Conservation (phyloP, 1,140 invertebrate species). For the Anadara kagoshimensis region DNA sequence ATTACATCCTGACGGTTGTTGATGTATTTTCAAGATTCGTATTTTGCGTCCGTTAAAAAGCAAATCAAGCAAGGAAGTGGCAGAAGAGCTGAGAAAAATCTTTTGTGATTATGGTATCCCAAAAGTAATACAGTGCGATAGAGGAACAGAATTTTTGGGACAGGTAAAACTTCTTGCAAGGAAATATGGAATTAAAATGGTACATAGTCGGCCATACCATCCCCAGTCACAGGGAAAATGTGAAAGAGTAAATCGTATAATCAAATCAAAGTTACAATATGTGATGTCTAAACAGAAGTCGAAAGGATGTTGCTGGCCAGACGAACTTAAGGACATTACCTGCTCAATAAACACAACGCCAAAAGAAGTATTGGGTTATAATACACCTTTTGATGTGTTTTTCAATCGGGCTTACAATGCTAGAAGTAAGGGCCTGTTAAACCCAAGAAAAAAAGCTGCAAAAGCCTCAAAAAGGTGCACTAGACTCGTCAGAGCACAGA, state of each 20-base stretch:
- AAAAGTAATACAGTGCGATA: slow-evolving; percentile 28
- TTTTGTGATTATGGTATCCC: slow-evolving; percentile 9
- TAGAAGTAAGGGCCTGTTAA: neutral
- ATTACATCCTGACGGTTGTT: slow-evolving; percentile 24
- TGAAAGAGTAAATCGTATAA: neutral
- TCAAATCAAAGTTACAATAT: slow-evolving; percentile 4
- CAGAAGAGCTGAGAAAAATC: neutral
- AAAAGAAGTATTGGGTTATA: neutral
- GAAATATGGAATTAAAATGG: slow-evolving; percentile 5
- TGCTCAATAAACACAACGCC: neutral
- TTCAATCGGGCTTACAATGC: neutral
- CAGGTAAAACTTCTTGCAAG: neutral
- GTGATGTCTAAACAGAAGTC: neutral
- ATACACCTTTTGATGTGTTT: slow-evolving; percentile 6
- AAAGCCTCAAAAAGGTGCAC: neutral
- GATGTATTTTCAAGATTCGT: slow-evolving; percentile 30
- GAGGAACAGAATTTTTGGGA: slow-evolving; percentile 18
- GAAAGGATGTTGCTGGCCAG: neutral
- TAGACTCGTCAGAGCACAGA: too few species aligned
- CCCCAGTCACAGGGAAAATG: slow-evolving; percentile 18
- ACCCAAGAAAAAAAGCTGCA: slow-evolving; percentile 1
- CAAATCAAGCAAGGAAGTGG: neutral
- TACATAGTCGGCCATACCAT: slow-evolving; percentile 18
- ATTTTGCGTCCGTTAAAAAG: slow-evolving; percentile 9
- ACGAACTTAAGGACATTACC: neutral